Base-by-base conservation (phyloP, 2,113 vertebrate genomes). In the Ptyas mucosa region DNA sequence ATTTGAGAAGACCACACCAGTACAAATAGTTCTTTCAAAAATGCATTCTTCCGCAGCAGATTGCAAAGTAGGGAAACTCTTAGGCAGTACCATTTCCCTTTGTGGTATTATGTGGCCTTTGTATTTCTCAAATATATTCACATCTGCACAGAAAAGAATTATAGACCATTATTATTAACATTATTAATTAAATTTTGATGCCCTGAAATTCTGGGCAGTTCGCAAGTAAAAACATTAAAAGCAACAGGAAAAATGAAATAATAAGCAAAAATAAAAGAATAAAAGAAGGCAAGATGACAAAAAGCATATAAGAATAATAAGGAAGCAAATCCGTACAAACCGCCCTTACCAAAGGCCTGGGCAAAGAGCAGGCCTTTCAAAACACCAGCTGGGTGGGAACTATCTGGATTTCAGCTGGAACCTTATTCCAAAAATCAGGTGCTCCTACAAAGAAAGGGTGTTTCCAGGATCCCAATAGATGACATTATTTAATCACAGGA, bases 51-150 rank as follows among this genome's bases (percentile, higher is more conserved):
- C 58, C 39, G 87, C 2, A 87, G 93, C 93, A 57, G 57, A 86
- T 69, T 21, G 12, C 0, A 92, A 91, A 39, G 39, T 49, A 55
- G 53, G 39, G 43, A 87, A 92, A 12, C 26, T 15, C 86, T 64
- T 94, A 46, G 93, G 88, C 12, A 92, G 51, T 21, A 46, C 9
- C 12, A 90, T 55, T 54, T 90, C 49, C 11, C 81, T 92, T 8
- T 92, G 75, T 29, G 58, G 49, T 94, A 94, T 90, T 49, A 92
- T 89, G 58, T 90, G 39, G 8, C 91, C 88, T 14, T n/a, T n/a
- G 2, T 90, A 94, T 24, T 89, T 46, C 51, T 94, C 91, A 61
- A 94, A 94, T 92, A 94, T 94, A 51, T 90, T 49, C 89, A 87
- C 9, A 87, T 34, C 93, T 94, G 39, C 34, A 86, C 24, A 85